These are phyloP conservation scores for Geotrypetes seraphini DNA, from an alignment of 2,797 vertebrate species.

Conservation along the genomic window DNA sequence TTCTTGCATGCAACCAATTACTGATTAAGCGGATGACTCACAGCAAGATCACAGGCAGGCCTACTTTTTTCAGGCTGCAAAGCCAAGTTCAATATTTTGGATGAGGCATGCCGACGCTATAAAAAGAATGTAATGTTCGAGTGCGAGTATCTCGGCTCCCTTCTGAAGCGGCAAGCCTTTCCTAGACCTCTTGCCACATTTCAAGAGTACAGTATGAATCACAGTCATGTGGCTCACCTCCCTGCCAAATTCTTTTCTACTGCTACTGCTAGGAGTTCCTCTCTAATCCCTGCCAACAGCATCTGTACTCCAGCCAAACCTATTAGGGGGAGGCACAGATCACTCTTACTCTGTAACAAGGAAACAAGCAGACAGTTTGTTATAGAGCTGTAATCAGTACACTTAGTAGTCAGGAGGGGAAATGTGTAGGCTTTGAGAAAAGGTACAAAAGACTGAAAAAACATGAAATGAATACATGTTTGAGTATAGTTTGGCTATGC, in stretches of 20 bases:
- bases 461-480: background rate
- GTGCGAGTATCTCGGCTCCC: conserved; percentile 57
- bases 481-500: background rate
- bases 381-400: background rate
- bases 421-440: background rate
- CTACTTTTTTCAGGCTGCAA: conserved; percentile 45
- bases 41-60: conserved; percentile 51
- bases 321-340: conserved; percentile 14
- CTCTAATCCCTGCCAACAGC: conserved; percentile 55
- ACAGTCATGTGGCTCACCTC: conserved; percentile 59
- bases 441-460: background rate
- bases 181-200: conserved; percentile 56
- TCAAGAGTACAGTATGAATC: conserved; percentile 66
- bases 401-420: background rate
- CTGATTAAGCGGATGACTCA: conserved; percentile 65
- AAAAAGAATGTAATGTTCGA: conserved; percentile 78
- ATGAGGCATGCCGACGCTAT: conserved; percentile 67
- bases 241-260: conserved; percentile 64
- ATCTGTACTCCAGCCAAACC: conserved; percentile 59
- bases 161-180: conserved; percentile 54
- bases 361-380: conserved; percentile 11
- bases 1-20: conserved; percentile 50
- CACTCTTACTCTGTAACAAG: background rate
- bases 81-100: conserved; percentile 76
- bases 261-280: conserved; percentile 56